A percentile compares a stretch with the other conserved stretches of the same genome.
Evolutionary conservation across 64 coral and sea anemone genomes (phyloP).

Genomic region (Montipora sp.): DNA sequence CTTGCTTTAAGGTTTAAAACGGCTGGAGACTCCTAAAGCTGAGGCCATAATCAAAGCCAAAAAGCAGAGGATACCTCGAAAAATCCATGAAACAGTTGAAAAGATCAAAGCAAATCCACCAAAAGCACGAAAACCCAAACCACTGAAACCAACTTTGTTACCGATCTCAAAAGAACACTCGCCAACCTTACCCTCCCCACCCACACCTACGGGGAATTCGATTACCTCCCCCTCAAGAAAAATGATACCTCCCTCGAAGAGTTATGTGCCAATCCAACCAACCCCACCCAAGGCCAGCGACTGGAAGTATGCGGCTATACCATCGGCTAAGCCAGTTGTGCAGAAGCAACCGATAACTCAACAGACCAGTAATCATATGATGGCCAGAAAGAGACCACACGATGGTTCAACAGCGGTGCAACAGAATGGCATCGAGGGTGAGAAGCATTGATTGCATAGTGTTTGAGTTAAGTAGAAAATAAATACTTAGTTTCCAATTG

Average conservation of each 20-base stretch:
- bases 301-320: slow-evolving; percentile 94
- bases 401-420: slow-evolving; percentile 59
- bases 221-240: slow-evolving; percentile 93
- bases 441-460: slow-evolving; percentile 7
- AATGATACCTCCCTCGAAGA: slow-evolving; percentile 92
- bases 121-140: slow-evolving; percentile 81
- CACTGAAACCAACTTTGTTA: slow-evolving; percentile 65
- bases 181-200: slow-evolving; percentile 54
- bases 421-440: slow-evolving; percentile 98
- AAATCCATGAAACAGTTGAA: slow-evolving; percentile 79
- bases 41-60: slow-evolving; percentile 82
- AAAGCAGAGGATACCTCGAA: slow-evolving; percentile 77
- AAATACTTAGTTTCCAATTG: too few species aligned
- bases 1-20: slow-evolving; percentile 68
- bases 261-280: slow-evolving; percentile 73
- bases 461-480: too few species aligned
- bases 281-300: slow-evolving; percentile 77
- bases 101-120: slow-evolving; percentile 85
- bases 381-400: slow-evolving; percentile 87
- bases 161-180: slow-evolving; percentile 36
- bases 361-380: slow-evolving; percentile 85
- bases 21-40: slow-evolving; percentile 69
- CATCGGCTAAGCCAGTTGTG: slow-evolving; percentile 81
- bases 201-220: slow-evolving; percentile 65
- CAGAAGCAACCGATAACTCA: slow-evolving; percentile 41